A percentile compares a stretch with the other conserved stretches of the same genome.
Conservation (phyloP, 2,888 invertebrate genomes). For the Microctonus brassicae region DNA sequence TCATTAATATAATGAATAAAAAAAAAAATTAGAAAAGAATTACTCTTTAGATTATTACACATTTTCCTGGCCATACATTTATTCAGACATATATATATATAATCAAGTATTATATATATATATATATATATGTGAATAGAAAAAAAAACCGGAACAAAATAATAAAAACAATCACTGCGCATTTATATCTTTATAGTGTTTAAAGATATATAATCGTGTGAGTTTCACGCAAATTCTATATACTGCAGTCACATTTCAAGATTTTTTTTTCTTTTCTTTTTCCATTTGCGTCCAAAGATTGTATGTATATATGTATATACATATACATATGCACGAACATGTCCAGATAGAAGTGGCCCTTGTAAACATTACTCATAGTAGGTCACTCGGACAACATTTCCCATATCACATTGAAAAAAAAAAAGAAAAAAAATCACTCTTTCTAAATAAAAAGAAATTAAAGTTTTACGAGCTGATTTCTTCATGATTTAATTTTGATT, state of each 20-base stretch:
- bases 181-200: not conserved
- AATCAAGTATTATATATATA: too few species aligned
- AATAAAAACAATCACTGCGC: not conserved
- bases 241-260: not conserved
- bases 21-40: not conserved
- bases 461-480: slow-evolving; percentile 1
- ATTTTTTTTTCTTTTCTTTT: not conserved
- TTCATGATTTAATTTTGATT: not conserved
- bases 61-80: not conserved
- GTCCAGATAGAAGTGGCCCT: not conserved
- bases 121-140: not conserved
- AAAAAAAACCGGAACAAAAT: not conserved
- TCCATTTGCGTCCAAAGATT: not conserved
- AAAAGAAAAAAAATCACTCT: not conserved
- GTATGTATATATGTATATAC: not conserved
- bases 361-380: not conserved
- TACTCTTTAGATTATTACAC: too few species aligned
- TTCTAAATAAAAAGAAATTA: not conserved
- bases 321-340: not conserved
- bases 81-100: not conserved
- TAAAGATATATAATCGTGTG: not conserved
- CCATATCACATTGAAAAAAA: slow-evolving; percentile 1
- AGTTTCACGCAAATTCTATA: slow-evolving; percentile 16
- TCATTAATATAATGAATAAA: not conserved
- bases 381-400: slow-evolving; percentile 16